Percentiles rank a stretch among this genome's conserved stretches.
Conservation (phyloP, 2,888 invertebrate species). For the Lymantria monacha region DNA sequence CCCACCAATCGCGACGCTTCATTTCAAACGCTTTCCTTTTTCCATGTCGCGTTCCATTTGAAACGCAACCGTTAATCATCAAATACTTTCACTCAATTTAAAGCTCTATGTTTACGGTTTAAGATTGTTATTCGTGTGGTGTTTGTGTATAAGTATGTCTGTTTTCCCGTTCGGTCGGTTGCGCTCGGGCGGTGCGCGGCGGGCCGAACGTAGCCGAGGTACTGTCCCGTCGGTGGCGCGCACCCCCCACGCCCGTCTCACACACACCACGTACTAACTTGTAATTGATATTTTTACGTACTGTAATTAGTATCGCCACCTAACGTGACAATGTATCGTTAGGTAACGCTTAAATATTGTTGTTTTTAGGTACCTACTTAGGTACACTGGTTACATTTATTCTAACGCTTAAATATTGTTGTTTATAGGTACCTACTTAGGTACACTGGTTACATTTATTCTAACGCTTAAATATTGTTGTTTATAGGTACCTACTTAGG, state of each 20-base stretch:
- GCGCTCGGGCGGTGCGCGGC: conserved; percentile 70
- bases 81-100: conserved; percentile 22
- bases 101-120: conserved; percentile 18
- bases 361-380: conserved; percentile 8
- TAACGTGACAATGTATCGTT: conserved; percentile 16
- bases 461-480: not conserved
- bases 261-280: conserved; percentile 17
- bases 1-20: conserved; percentile 77
- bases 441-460: not conserved
- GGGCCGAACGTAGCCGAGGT: conserved; percentile 67
- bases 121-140: conserved; percentile 20
- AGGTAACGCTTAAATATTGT: conserved; percentile 1
- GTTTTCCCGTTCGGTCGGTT: conserved; percentile 76
- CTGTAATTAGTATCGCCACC: conserved; percentile 52
- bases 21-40: conserved; percentile 77
- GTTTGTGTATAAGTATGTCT: conserved; percentile 52
- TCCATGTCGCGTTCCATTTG: conserved; percentile 78
- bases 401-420: not conserved
- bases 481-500: conserved; percentile 8
- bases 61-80: conserved; percentile 73
- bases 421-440: conserved; percentile 8
- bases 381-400: not conserved
- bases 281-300: conserved; percentile 72
- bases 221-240: conserved; percentile 52
- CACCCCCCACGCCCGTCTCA: not conserved